phyloP scores from a whole-genome alignment of 2,888 invertebrate species.

The Nasonia oneida region DNA sequence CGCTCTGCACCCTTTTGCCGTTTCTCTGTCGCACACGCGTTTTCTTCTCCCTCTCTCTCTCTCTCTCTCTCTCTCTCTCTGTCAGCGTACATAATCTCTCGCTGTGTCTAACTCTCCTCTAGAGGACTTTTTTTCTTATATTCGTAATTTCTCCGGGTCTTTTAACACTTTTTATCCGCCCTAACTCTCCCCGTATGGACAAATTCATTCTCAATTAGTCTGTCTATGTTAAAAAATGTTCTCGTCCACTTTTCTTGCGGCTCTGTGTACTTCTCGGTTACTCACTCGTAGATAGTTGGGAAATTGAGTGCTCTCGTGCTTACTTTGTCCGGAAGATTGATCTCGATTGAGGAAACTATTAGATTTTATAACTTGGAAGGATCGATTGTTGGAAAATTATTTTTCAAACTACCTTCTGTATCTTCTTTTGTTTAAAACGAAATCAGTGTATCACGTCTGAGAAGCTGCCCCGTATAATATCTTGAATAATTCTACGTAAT shows the following conservation, averaged over 20 bases:
- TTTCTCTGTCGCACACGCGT: background rate
- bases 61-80: background rate
- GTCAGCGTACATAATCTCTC: background rate
- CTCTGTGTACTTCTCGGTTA: background rate
- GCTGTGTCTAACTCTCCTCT: background rate
- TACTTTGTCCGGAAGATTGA: background rate
- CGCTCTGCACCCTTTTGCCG: background rate
- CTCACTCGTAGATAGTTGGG: background rate
- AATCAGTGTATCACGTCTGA: slow-evolving; percentile 23
- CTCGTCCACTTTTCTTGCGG: background rate
- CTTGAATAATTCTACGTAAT: slow-evolving; percentile 47
- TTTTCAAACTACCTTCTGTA: background rate
- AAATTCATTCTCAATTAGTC: slow-evolving; percentile 38
- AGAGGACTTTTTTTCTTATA: background rate
- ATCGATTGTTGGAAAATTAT: background rate
- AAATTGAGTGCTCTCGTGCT: background rate
- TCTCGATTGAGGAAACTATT: background rate
- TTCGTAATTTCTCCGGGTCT: slow-evolving; percentile 2
- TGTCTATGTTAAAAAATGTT: background rate
- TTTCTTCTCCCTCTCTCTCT: background rate
- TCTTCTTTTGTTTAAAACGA: background rate
- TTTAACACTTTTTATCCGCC: background rate
- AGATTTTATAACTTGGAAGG: background rate
- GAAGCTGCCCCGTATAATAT: background rate
- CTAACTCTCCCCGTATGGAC: background rate